A percentile compares a stretch with the other conserved stretches of the same genome.
phyloP scores from a whole-genome alignment of 2,888 invertebrate genomes.

The Heteropelma amictum region DNA sequence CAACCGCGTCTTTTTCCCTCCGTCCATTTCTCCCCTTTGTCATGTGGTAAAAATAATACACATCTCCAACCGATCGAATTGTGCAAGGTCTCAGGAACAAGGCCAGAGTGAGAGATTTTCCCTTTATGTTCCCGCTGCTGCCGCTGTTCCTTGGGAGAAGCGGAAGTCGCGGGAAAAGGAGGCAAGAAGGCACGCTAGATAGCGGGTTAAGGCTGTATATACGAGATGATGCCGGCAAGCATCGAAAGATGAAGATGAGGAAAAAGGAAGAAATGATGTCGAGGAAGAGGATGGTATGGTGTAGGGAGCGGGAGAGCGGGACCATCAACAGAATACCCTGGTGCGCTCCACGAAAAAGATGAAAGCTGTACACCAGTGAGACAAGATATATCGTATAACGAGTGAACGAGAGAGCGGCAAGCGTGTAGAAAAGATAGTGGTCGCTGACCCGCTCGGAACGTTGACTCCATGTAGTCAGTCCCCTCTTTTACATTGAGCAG shows the following conservation, averaged over 20 bases:
- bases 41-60: slow-evolving; percentile 27
- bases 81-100: slow-evolving; percentile 8
- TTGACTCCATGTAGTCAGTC: slow-evolving; percentile 77
- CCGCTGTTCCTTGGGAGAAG: too few relatives aligned
- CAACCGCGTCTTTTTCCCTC: not conserved
- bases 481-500: slow-evolving; percentile 66
- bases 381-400: not conserved
- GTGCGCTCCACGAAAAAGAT: slow-evolving; percentile 16
- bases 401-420: slow-evolving; percentile 61
- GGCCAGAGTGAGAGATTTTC: not conserved
- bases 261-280: slow-evolving; percentile 33
- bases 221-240: too few relatives aligned
- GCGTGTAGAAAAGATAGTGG: slow-evolving; percentile 71
- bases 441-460: slow-evolving; percentile 78
- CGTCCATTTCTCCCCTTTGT: too few relatives aligned
- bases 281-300: slow-evolving; percentile 35
- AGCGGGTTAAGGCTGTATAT: too few relatives aligned
- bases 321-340: slow-evolving; percentile 40
- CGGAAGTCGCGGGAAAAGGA: slow-evolving; percentile 47
- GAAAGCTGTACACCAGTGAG: not conserved
- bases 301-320: slow-evolving; percentile 40
- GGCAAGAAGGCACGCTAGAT: slow-evolving; percentile 43
- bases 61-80: slow-evolving; percentile 13
- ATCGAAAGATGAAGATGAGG: slow-evolving; percentile 31
- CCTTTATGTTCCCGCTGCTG: too few relatives aligned